These are phyloP conservation scores for Kryphioiulus occultus DNA, from an alignment of 2,888 invertebrate genomes.

Conservation along the genomic window DNA sequence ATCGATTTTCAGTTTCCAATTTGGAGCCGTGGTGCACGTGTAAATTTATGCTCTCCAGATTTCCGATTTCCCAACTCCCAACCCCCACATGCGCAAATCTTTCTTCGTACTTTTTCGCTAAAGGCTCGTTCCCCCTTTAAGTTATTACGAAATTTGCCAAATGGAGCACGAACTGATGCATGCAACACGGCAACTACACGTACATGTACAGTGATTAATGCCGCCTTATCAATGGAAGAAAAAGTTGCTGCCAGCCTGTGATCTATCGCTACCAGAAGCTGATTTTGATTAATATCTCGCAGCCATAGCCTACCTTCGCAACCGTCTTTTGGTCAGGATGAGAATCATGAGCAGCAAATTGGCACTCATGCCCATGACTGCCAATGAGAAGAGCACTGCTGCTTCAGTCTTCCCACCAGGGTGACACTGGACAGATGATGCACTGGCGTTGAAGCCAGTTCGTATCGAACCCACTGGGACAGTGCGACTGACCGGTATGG, in stretches of 20 bases:
- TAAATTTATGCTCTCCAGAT: background rate
- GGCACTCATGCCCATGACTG: conserved; percentile 80
- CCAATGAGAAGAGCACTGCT: conserved; percentile 77
- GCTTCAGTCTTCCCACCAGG: conserved; percentile 83
- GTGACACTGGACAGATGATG: conserved; percentile 70
- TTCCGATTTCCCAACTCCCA: background rate
- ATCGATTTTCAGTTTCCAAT: conserved; percentile 25
- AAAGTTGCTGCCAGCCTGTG: background rate
- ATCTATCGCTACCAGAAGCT: background rate
- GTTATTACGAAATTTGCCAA: background rate
- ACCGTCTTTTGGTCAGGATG: conserved; percentile 78
- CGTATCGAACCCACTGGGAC: background rate
- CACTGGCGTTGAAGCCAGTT: background rate
- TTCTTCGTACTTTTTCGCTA: background rate
- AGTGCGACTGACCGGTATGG: background rate
- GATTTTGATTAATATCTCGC: background rate
- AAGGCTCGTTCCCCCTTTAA: background rate
- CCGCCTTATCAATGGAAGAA: background rate
- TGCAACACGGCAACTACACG: background rate
- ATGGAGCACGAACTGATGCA: background rate
- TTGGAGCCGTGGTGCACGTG: background rate
- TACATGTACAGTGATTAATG: too few species aligned
- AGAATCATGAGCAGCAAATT: conserved; percentile 82
- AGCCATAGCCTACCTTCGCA: conserved; percentile 71
- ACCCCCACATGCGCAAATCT: background rate